phyloP scores from a whole-genome alignment of 1,140 invertebrate genomes.

The Apis florea region DNA sequence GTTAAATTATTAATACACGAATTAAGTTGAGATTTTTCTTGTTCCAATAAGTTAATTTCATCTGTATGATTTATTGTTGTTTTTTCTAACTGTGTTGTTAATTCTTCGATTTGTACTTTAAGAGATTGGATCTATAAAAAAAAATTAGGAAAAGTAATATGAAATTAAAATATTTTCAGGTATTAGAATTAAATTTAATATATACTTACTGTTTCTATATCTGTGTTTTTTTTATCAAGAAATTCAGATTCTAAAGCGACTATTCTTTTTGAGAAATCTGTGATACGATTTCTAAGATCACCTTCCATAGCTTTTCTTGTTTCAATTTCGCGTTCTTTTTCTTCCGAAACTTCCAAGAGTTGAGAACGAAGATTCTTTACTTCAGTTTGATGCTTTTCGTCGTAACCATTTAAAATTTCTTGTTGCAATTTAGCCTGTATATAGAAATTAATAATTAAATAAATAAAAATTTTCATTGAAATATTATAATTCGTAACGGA shows the following conservation, averaged over 20 bases:
- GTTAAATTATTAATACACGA: slow-evolving; percentile 40
- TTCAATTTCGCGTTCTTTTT: slow-evolving; percentile 63
- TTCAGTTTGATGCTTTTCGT: slow-evolving; percentile 66
- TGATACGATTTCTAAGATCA: slow-evolving; percentile 47
- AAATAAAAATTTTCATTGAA: slow-evolving; percentile 4
- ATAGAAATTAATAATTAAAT: slow-evolving; percentile 30
- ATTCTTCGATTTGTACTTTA: slow-evolving; percentile 37
- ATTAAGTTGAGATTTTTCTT: slow-evolving; percentile 51
- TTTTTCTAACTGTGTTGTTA: slow-evolving; percentile 33
- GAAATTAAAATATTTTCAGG: not conserved
- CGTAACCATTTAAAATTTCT: slow-evolving; percentile 61
- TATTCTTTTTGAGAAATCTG: slow-evolving; percentile 46
- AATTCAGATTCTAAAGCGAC: slow-evolving; percentile 55
- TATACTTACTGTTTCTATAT: slow-evolving; percentile 39
- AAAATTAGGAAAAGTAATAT: slow-evolving; percentile 30
- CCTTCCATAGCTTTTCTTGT: slow-evolving; percentile 32
- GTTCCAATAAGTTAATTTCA: slow-evolving; percentile 50
- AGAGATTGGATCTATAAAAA: slow-evolving; percentile 35
- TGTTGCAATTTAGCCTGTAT: slow-evolving; percentile 69
- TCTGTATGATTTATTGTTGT: slow-evolving; percentile 10
- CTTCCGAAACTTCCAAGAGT: slow-evolving; percentile 57
- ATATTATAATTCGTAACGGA: not conserved
- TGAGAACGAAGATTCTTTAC: slow-evolving; percentile 61
- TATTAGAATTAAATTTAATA: not conserved
- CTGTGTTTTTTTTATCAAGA: slow-evolving; percentile 25